Evolutionary conservation across 2,113 vertebrate genomes (phyloP).

Genomic region (Nyctibius bracteatus): DNA sequence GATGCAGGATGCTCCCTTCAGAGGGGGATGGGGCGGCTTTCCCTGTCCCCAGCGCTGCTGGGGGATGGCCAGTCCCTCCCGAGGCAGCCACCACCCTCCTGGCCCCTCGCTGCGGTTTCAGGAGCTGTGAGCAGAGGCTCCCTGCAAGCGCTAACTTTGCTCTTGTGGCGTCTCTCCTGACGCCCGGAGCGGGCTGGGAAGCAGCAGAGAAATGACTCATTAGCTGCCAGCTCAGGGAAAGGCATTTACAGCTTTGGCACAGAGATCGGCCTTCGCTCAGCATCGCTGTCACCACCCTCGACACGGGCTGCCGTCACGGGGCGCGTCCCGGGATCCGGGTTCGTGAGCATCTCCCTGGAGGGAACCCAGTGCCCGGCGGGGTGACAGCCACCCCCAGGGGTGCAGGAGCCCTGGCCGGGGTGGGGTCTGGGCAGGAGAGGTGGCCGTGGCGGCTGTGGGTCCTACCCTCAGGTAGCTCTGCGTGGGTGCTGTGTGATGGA

Average conservation of each 20-base stretch:
- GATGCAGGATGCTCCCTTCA: not conserved
- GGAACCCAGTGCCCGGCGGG: rapidly evolving
- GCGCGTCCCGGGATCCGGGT: not conserved
- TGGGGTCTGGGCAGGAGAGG: not conserved
- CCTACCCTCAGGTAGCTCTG: not conserved
- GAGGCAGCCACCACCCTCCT: not conserved
- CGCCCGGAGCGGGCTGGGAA: not conserved
- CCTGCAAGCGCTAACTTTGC: not conserved
- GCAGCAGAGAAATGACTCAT: constrained; percentile 45
- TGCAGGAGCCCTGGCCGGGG: not conserved
- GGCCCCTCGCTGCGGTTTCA: not conserved
- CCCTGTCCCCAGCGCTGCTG: not conserved
- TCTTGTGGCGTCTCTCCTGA: not conserved
- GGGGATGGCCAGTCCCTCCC: not conserved
- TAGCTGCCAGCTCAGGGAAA: constrained; percentile 35
- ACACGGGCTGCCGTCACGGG: rapidly evolving
- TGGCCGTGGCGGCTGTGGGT: not conserved
- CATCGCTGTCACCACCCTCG: not conserved
- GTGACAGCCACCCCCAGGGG: not conserved
- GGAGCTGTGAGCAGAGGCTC: not conserved
- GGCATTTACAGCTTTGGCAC: not conserved
- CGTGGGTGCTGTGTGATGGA: not conserved
- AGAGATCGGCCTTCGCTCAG: not conserved
- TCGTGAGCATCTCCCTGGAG: not conserved
- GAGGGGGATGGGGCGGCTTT: not conserved